Percentiles rank a stretch among this genome's conserved stretches.
Evolutionary conservation across 2,888 invertebrate species (phyloP).

Genomic region (Dromius quadrimaculatus): DNA sequence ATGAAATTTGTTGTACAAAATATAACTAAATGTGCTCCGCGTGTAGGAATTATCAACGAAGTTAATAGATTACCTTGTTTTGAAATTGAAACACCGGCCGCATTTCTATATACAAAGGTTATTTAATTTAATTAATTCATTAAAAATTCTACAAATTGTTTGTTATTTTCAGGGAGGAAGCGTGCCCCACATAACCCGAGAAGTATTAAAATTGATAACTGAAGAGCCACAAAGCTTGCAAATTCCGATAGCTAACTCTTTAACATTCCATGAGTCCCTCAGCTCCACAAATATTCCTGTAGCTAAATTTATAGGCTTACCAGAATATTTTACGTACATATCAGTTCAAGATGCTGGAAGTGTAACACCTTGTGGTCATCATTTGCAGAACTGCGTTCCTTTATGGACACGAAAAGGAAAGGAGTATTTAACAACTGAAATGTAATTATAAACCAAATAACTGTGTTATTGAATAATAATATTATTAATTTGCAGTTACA

Average conservation of each 20-base stretch:
- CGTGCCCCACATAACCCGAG: conserved; percentile 84
- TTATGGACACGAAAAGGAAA: conserved; percentile 86
- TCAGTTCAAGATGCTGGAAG: conserved; percentile 80
- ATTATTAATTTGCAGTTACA: conserved; percentile 70
- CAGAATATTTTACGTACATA: conserved; percentile 68
- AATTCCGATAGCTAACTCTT: conserved; percentile 78
- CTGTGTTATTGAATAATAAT: conserved; percentile 37
- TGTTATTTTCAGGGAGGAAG: conserved; percentile 77
- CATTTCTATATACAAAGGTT: conserved; percentile 82
- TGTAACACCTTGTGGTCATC: conserved; percentile 76
- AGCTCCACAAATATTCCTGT: conserved; percentile 75
- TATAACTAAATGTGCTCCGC: conserved; percentile 72
- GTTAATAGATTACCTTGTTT: conserved; percentile 71
- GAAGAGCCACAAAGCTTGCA: conserved; percentile 74
- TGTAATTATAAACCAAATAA: conserved; percentile 65
- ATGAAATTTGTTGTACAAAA: conserved; percentile 82
- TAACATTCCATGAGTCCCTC: conserved; percentile 75
- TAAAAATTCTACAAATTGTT: conserved; percentile 38
- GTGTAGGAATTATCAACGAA: conserved; percentile 75
- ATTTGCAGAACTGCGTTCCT: conserved; percentile 78
- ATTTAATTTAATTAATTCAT: conserved; percentile 45
- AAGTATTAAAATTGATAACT: conserved; percentile 77
- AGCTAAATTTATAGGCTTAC: conserved; percentile 77
- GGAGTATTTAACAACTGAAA: conserved; percentile 72
- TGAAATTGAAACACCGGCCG: conserved; percentile 78